Conservation (phyloP, 2,888 invertebrate genomes). For the Venusia cambrica region DNA sequence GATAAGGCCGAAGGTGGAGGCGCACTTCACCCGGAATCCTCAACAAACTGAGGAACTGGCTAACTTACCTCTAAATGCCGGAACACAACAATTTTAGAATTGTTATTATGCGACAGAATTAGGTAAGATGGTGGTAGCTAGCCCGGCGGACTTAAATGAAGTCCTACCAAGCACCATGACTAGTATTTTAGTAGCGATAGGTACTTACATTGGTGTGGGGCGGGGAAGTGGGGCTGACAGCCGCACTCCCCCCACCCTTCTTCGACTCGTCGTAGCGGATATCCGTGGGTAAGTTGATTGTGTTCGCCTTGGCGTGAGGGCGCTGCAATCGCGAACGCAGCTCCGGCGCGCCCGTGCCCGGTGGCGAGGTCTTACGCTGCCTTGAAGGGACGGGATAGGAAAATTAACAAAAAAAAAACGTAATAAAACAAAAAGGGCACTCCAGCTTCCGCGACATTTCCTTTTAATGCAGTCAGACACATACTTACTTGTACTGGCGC, state of each 20-base stretch:
- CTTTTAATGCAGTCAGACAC: neutral
- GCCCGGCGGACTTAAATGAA: too few species aligned
- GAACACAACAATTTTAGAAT: too few species aligned
- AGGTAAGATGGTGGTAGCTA: too few species aligned
- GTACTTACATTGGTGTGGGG: constrained; percentile 68
- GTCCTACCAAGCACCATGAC: neutral
- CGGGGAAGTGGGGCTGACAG: constrained; percentile 64
- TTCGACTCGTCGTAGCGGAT: constrained; percentile 54
- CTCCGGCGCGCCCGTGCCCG: constrained; percentile 57
- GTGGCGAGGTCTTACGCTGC: constrained; percentile 65
- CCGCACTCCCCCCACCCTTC: constrained; percentile 44
- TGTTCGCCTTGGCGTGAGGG: constrained; percentile 78
- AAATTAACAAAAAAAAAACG: constrained; percentile 48
- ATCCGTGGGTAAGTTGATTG: constrained; percentile 81
- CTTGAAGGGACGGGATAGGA: constrained; percentile 56
- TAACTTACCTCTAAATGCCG: too few species aligned
- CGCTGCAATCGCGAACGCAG: constrained; percentile 60
- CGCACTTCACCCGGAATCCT: too few species aligned
- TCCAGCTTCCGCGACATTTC: constrained; percentile 43
- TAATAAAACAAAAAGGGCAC: constrained; percentile 47
- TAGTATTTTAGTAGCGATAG: neutral
- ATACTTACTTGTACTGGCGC: neutral
- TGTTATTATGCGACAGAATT: too few species aligned
- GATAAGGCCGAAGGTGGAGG: too few species aligned
- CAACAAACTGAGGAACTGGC: too few species aligned